These are phyloP conservation scores for Syndactyla subalaris DNA, from an alignment of 2,797 vertebrate species.

Conservation along the genomic window DNA sequence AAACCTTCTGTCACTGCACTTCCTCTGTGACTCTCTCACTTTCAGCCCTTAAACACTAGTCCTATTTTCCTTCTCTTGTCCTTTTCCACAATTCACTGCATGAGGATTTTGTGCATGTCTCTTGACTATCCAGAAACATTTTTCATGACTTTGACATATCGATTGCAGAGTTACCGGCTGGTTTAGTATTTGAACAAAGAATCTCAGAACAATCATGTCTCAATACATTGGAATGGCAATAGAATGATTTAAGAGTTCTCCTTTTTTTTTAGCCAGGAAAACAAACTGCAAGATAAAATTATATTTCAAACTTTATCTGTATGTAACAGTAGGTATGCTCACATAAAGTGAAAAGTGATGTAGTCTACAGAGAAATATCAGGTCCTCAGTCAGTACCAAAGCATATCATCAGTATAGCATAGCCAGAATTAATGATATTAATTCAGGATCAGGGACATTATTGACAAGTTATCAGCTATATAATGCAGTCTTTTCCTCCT, in stretches of 20 bases:
- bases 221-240: not conserved
- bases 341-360: not conserved
- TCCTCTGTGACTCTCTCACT: not conserved
- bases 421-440: not conserved
- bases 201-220: not conserved
- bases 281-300: not conserved
- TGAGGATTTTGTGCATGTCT: not conserved
- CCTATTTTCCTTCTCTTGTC: not conserved
- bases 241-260: not conserved
- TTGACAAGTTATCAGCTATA: not conserved
- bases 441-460: not conserved
- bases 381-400: not conserved
- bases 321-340: not conserved
- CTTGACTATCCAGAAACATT: not conserved
- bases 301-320: not conserved
- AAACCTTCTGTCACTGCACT: accelerated
- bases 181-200: not conserved
- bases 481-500: not conserved
- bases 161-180: not conserved
- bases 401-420: not conserved
- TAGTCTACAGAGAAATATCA: not conserved
- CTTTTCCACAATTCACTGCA: not conserved
- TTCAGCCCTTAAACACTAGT: not conserved
- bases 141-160: not conserved
- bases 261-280: not conserved